Evolutionary conservation across 2,113 vertebrate species (phyloP).

Genomic region (Podarcis muralis): DNA sequence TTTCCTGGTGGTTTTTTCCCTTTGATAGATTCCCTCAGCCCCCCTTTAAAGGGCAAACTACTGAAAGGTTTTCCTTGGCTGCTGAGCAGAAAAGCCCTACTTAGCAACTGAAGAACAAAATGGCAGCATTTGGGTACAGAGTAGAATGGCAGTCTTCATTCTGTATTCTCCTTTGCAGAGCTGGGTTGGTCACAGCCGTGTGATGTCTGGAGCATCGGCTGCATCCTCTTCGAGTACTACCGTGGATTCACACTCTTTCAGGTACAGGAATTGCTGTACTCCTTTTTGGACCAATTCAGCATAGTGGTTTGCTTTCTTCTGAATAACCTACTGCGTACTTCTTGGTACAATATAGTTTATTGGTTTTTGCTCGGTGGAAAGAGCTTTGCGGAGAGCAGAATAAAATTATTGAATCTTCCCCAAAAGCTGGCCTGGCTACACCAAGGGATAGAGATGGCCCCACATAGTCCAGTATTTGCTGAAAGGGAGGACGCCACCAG

Average conservation of each 20-base stretch:
- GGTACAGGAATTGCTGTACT: slow-evolving; percentile 42
- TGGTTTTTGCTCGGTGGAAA: not conserved
- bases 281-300: too few species aligned
- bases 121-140: not conserved
- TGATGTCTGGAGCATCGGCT: slow-evolving; percentile 83
- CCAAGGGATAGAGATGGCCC: not conserved
- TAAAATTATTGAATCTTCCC: not conserved
- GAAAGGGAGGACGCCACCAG: not conserved
- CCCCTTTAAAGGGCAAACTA: too few species aligned
- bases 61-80: not conserved
- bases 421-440: not conserved
- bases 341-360: not conserved
- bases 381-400: not conserved
- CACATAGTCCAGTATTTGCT: not conserved
- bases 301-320: too few species aligned
- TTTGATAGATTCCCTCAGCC: not conserved
- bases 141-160: not conserved
- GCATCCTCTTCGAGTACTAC: slow-evolving; percentile 83
- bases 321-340: not conserved
- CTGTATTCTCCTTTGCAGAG: slow-evolving; percentile 63
- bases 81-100: too few species aligned
- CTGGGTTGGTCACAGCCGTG: slow-evolving; percentile 83
- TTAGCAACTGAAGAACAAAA: not conserved
- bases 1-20: not conserved
- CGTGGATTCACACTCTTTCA: slow-evolving; percentile 83